A percentile compares a stretch with the other conserved stretches of the same genome.
phyloP scores from a whole-genome alignment of 1,140 invertebrate species.

The Drosophila auraria region DNA sequence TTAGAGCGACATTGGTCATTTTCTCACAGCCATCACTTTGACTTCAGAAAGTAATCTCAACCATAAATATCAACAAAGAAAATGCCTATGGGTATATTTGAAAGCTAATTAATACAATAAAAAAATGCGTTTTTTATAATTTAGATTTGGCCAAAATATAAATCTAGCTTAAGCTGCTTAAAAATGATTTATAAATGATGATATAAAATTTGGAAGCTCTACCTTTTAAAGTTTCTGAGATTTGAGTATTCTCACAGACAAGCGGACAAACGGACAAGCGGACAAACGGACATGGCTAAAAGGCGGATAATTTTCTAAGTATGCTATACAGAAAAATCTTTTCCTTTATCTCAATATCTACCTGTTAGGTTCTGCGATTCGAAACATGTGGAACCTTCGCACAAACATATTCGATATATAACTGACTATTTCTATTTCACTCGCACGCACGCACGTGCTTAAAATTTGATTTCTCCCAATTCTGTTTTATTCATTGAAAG shows the following conservation, averaged over 20 bases:
- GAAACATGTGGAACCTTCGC: neutral
- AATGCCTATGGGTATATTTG: neutral
- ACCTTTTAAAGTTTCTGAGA: no score
- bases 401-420: conserved; percentile 12
- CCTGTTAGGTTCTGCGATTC: neutral
- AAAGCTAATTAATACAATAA: neutral
- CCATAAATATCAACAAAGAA: no score
- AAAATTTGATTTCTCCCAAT: conserved; percentile 43
- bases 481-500: conserved; percentile 20
- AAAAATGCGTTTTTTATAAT: no score
- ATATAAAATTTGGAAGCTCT: no score
- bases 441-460: conserved; percentile 22
- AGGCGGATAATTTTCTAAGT: no score
- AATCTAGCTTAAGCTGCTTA: no score
- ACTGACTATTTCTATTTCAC: conserved; percentile 3
- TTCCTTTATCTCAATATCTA: neutral
- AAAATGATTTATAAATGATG: no score
- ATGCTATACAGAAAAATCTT: neutral
- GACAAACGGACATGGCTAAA: no score
- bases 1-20: conserved; percentile 21
- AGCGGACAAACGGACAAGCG: no score
- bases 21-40: conserved; percentile 1
- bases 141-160: no score
- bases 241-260: no score
- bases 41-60: conserved; percentile 1